Evolutionary conservation across 2,888 invertebrate genomes (phyloP).

Genomic region (Drymonia ruficornis): DNA sequence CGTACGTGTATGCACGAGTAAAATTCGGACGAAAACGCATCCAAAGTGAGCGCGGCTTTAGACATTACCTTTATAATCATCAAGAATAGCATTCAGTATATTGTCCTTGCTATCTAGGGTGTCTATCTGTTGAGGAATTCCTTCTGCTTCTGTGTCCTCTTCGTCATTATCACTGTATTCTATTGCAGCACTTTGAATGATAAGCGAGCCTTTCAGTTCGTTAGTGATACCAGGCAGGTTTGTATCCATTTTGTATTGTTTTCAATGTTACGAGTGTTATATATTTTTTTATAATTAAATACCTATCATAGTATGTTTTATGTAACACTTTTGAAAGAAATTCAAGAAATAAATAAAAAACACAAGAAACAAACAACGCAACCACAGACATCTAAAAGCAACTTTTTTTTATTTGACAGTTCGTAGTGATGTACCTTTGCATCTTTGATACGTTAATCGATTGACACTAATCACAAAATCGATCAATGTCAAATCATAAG

Average conservation of each 20-base stretch:
- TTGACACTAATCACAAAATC: not conserved
- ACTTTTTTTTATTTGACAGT: not conserved
- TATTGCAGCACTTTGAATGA: not conserved
- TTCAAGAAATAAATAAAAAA: no score
- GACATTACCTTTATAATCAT: no score
- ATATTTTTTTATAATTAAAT: no score
- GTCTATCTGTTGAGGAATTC: not conserved
- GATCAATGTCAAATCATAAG: no score
- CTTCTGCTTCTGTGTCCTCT: not conserved
- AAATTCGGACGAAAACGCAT: no score
- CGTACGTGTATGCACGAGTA: no score
- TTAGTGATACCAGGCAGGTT: not conserved
- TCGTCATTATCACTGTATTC: not conserved
- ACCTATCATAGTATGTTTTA: no score
- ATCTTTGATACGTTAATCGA: not conserved
- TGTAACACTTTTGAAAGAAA: no score
- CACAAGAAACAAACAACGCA: not conserved
- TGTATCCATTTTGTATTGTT: not conserved
- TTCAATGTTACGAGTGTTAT: not conserved
- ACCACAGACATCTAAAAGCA: no score
- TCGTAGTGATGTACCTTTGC: not conserved
- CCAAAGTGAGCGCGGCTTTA: no score
- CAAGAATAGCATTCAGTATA: not conserved
- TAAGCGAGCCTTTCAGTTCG: not conserved
- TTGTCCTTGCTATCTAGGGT: not conserved